Evolutionary conservation across 2,113 vertebrate species (phyloP), one percentile per base, ranked within the genome.

Genomic region (Burhinus oedicnemus): DNA sequence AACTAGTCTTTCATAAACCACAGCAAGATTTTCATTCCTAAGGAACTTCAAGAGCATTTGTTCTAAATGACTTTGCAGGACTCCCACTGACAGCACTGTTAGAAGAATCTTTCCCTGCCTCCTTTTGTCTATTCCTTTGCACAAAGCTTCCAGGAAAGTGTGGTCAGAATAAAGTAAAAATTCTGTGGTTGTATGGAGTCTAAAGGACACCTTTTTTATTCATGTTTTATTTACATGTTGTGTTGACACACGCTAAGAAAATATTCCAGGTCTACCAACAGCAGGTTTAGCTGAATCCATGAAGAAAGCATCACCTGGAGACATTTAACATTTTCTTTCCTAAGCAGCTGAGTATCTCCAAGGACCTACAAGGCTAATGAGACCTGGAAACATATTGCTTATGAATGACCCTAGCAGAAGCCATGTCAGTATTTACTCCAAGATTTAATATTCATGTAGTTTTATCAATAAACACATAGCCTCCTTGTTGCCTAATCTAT

Each of bases 41-140:
- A 89, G 90, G 92, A 96, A 66, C 78, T 80, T 90, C 80, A 74
- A 79, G 74, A 94, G 71, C 81, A 45, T 94, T 95, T 97, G 95
- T 62, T 88, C 89, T 95, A 91, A 95, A 89, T 85, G 94, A 94
- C 95, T 95, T 92, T 82, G 86, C 77, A 85, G 74, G 78, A 87
- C 84, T 95, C 91, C 78, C 62, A 66, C 79, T 92, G 89, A 79
- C 74, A 95, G 74, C 38, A 38, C 44, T 3, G 16, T 69, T 91
- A 80, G 81, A 83, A 83, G 83, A 82, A 88, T 86, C 92, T 64
- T 58, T 84, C 77, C 65, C 78, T 20, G 2, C 77, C 89, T 95
- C 81, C 87, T 87, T 85, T 92, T 6, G 11, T 84, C 91, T 95
- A 26, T 83, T 70, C 81, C 83, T 85, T 44, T 82, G 65, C 89